Percentiles rank a stretch among this genome's conserved stretches.
phyloP scores from a whole-genome alignment of 2,113 vertebrate species.

The Passerina amoena region DNA sequence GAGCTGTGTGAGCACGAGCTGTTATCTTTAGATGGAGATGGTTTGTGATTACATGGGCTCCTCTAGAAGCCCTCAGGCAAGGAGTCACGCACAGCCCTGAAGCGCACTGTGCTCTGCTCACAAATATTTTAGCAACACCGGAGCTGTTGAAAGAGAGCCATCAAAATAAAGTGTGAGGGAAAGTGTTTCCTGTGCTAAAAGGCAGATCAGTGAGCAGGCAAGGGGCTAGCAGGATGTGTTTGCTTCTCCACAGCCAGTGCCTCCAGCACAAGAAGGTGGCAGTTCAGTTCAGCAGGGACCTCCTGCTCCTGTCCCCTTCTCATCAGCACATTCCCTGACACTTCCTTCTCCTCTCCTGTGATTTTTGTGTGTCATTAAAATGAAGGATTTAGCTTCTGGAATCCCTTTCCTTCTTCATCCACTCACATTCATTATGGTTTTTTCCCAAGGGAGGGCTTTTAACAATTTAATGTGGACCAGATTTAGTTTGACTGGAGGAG shows the following conservation, averaged over 20 bases:
- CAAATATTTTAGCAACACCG: not conserved
- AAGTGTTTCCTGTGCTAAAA: not conserved
- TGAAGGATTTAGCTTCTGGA: not conserved
- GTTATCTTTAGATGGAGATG: not conserved
- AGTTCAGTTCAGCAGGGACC: not conserved
- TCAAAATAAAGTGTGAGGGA: not conserved
- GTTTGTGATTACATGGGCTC: not conserved
- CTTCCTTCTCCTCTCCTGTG: not conserved
- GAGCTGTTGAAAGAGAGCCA: constrained; percentile 1
- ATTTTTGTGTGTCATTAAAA: not conserved
- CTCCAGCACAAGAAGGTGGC: not conserved
- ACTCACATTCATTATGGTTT: not conserved
- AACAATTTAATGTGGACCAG: not conserved
- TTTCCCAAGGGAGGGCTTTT: not conserved
- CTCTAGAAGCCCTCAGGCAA: not conserved
- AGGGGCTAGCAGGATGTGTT: not conserved
- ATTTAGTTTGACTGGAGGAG: not conserved
- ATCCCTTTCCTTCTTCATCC: not conserved
- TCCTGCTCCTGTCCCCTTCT: not conserved
- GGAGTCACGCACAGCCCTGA: not conserved
- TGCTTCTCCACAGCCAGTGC: not conserved
- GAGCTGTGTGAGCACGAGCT: not conserved
- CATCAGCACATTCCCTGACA: not conserved
- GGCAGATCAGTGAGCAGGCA: not conserved
- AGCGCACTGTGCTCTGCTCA: not conserved